phyloP scores from a whole-genome alignment of 2,113 vertebrate species.

The Microtus oregoni region DNA sequence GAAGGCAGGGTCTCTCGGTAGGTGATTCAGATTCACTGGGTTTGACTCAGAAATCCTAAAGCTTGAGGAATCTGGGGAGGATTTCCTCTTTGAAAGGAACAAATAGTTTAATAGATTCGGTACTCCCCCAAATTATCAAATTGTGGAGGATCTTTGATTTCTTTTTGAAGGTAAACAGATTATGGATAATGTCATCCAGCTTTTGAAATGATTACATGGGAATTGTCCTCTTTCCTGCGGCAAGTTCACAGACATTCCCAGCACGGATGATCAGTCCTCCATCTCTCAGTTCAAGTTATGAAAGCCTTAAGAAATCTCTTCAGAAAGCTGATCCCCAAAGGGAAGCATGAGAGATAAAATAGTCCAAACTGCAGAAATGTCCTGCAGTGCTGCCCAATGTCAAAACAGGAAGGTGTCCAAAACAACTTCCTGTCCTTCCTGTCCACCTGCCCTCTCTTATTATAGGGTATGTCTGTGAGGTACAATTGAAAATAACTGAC shows the following conservation, averaged over 20 bases:
- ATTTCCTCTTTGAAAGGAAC: constrained; percentile 57
- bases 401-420: constrained; percentile 30
- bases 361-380: not conserved
- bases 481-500: constrained; percentile 56
- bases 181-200: constrained; percentile 49
- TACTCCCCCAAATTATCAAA: constrained; percentile 22
- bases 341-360: not conserved
- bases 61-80: not conserved
- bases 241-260: constrained; percentile 28
- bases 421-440: not conserved
- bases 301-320: not conserved
- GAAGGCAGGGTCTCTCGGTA: not conserved
- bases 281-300: not conserved
- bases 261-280: not conserved
- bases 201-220: constrained; percentile 17
- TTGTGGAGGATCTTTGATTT: constrained; percentile 45
- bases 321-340: constrained; percentile 32
- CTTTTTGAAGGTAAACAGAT: constrained; percentile 10
- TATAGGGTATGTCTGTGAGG: not conserved
- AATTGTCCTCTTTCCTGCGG: constrained; percentile 6
- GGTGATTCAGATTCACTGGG: constrained; percentile 7
- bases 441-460: not conserved
- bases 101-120: not conserved
- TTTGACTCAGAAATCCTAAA: constrained; percentile 2
- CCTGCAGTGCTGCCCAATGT: not conserved